Evolutionary conservation across 2,888 invertebrate genomes (phyloP).

Genomic region (Gonocerus acuteangulatus): DNA sequence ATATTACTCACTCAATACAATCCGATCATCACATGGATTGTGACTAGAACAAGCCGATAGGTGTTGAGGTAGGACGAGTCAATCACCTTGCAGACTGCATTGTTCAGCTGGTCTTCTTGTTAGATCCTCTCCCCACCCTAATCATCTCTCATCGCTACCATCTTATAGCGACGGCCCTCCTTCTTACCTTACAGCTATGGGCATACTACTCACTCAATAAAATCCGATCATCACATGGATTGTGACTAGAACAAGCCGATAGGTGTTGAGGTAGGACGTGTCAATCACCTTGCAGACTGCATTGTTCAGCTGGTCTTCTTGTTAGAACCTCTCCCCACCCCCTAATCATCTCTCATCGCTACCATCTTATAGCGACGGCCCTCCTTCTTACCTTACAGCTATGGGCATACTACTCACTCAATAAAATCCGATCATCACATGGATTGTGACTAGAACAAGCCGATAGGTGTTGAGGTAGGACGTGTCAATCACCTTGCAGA

Average conservation of each 20-base stretch:
- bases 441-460: no score
- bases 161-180: neutral
- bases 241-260: neutral
- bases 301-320: constrained; percentile 1
- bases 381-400: no score
- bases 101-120: neutral
- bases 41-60: neutral
- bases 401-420: no score
- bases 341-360: neutral
- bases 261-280: constrained; percentile 10
- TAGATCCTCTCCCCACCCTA: neutral
- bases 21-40: no score
- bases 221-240: no score
- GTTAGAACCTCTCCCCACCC: neutral
- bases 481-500: no score
- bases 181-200: no score
- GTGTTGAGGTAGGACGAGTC: constrained; percentile 17
- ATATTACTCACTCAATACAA: no score
- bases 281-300: constrained; percentile 5
- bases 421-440: no score
- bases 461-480: no score
- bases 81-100: constrained; percentile 5
- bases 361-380: neutral
- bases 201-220: no score
- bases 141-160: no score